Percentiles rank a stretch among this genome's conserved stretches.
Conservation (phyloP, 2,888 invertebrate genomes). For the Perizoma flavofasciatum region DNA sequence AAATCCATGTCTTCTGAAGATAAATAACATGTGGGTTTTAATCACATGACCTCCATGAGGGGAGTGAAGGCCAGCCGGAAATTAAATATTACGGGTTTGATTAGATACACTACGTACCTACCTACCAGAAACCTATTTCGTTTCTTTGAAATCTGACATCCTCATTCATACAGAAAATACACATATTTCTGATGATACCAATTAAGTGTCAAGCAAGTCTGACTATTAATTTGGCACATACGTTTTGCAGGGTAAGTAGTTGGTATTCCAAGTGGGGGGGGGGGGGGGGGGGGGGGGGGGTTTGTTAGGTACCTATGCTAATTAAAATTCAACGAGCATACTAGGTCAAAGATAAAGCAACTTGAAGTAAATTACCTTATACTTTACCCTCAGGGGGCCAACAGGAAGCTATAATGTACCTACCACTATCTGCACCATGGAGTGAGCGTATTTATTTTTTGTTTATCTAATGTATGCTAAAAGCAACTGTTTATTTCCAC, state of each 20-base stretch:
- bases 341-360: neutral
- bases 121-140: too few relatives aligned
- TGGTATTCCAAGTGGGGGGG: neutral
- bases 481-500: too few relatives aligned
- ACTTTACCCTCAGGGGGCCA: neutral
- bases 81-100: neutral
- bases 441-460: too few relatives aligned
- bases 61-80: neutral
- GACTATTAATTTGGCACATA: too few relatives aligned
- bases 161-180: too few relatives aligned
- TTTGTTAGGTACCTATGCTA: neutral
- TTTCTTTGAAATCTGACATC: too few relatives aligned
- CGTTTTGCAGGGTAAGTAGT: neutral
- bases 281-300: too few relatives aligned
- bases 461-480: too few relatives aligned
- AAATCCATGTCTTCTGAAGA: slow-evolving; percentile 8
- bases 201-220: too few relatives aligned
- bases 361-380: too few relatives aligned
- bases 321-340: neutral
- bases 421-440: neutral
- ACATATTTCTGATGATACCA: too few relatives aligned
- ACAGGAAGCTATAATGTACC: neutral
- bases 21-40: slow-evolving; percentile 23
- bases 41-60: neutral
- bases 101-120: neutral